Base-by-base conservation (phyloP, 2,797 vertebrate genomes). In the Phalanger gymnotis region DNA sequence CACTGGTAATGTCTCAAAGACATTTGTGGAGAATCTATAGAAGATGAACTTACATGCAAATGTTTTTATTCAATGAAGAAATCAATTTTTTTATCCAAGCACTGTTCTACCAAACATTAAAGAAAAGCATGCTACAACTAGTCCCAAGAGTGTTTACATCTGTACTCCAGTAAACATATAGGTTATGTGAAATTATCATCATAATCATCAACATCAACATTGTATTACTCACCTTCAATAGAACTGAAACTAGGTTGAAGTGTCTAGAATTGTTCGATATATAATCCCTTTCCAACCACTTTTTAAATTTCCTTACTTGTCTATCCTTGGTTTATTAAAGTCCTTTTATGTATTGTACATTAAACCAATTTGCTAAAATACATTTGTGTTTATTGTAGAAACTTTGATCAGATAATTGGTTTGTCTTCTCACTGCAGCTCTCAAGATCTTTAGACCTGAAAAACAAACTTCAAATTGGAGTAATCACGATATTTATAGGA, bases 401-500 rank as follows among this genome's bases (percentile, higher is more conserved):
- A 54, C 73, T 11, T n/a, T 53, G 53, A 16, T 54, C 10, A 30
- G 2, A 40, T 97, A 91, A 90, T 96, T 95, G 53, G 25, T 94
- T 30, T 89, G 19, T 95, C 51, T 95, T 12, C 91, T 27, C 47
- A 92, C 5, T 95, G 7, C 94, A 93, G 94, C 54, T 97, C 96
- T 55, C 31, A 95, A 90, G 95, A 54, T 53, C 34, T 55, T 95
- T 66, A 90, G 28, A 66, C 54, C 22, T 92, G 54, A 95, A 93
- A 81, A 96, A 94, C 12, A 96, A 96, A 97, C 57, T 66, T 93
- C 0, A 0, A 90, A 55, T 54, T 66, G 61, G 53, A 96, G 87
- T 89, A 95, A 53, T 91, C 92, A 92, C 81, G 94, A 5, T 81
- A 91, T 97, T 98, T 97, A 96, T 54, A 96, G 95, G 96, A 92